phyloP scores from a whole-genome alignment of 2,888 invertebrate species.

The Elysia crispata region DNA sequence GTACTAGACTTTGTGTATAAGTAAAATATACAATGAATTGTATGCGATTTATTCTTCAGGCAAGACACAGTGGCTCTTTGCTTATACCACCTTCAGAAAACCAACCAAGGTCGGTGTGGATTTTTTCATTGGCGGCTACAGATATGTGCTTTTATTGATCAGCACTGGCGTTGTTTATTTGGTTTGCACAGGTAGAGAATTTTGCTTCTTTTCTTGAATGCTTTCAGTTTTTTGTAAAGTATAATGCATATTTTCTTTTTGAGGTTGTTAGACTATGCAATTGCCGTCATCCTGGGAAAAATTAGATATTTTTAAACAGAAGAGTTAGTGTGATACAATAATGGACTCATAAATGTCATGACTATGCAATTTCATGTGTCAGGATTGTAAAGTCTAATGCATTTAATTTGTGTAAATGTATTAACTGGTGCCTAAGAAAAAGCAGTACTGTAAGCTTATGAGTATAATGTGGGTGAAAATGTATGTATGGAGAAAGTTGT shows the following conservation, averaged over 20 bases:
- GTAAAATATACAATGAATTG: background rate
- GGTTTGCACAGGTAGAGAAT: slow-evolving; percentile 77
- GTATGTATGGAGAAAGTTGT: background rate
- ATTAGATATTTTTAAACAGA: no score
- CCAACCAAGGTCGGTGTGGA: slow-evolving; percentile 86
- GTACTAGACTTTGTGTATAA: no score
- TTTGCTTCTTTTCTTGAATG: background rate
- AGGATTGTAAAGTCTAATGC: no score
- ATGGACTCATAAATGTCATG: no score
- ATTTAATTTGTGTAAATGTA: no score
- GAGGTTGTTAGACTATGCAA: no score
- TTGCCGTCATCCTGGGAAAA: no score
- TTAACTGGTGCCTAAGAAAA: no score
- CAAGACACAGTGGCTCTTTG: slow-evolving; percentile 85
- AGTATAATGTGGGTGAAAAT: background rate
- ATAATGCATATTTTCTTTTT: no score
- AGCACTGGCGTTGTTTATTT: slow-evolving; percentile 87
- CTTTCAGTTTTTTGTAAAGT: no score
- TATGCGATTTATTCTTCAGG: slow-evolving; percentile 78
- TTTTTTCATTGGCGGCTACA: slow-evolving; percentile 92
- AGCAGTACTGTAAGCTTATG: background rate
- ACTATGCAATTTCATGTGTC: no score
- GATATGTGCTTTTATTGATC: slow-evolving; percentile 88
- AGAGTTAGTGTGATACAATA: no score
- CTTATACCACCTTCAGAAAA: slow-evolving; percentile 86